phyloP scores from a whole-genome alignment of 2,797 vertebrate species.

The Otolemur crassicaudatus region DNA sequence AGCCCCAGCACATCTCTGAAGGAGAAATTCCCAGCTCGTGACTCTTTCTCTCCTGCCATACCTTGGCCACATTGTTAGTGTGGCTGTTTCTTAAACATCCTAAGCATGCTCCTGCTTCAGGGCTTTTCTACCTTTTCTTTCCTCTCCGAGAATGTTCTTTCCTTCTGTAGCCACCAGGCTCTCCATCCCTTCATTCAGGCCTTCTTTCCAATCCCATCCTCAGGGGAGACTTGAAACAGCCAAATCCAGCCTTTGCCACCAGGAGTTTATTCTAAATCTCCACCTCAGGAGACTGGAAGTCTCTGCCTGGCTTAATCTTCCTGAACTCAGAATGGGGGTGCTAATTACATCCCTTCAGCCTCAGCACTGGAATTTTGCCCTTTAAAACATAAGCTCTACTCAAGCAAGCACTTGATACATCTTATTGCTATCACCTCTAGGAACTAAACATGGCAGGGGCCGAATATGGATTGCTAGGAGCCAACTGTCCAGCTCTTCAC shows the following conservation, averaged over 20 bases:
- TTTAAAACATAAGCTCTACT: background rate
- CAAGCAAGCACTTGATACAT: background rate
- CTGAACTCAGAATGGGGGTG: background rate
- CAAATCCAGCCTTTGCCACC: background rate
- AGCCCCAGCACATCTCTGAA: too few relatives aligned
- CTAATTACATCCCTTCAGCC: too few relatives aligned
- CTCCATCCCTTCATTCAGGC: background rate
- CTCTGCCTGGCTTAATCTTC: background rate
- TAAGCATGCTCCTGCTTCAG: fast-evolving
- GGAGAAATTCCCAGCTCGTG: background rate
- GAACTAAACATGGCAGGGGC: background rate
- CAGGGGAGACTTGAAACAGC: background rate
- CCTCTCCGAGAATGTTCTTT: background rate
- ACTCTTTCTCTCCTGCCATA: background rate
- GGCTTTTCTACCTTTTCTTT: background rate
- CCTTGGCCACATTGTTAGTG: background rate
- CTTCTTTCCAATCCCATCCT: background rate
- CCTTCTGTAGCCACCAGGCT: background rate
- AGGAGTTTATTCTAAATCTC: background rate
- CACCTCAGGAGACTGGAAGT: background rate
- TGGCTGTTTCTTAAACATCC: background rate
- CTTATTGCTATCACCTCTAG: background rate
- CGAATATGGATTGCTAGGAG: background rate
- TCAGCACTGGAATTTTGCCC: background rate
- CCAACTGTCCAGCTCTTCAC: background rate